Evolutionary conservation across 1,140 invertebrate species (phyloP), one percentile per base, ranked within the genome.

Genomic region (Samia ricini): DNA sequence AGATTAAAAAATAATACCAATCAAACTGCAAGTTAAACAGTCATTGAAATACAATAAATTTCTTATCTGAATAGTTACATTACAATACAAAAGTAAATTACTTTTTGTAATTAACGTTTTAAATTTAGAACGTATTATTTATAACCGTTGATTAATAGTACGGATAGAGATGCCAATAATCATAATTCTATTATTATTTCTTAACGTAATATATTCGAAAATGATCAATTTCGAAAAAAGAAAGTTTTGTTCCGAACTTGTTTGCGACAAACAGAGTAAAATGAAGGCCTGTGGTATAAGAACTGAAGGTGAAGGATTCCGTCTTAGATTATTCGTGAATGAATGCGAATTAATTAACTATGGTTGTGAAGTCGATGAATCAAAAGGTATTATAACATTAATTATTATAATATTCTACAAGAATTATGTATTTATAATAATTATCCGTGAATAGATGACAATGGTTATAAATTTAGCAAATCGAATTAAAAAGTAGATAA

Each of bases 301-400:
- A 6, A 52, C 62, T 4, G 72, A 77, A 56, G 63, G 64, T 1
- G 56, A 66, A 7, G 69, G 71, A 12, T 68, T 67, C 21, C 63
- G 68, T 21, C 52, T 81, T 4, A 83, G 65, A 62, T 23, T 77
- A 20, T 88, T 88, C 68, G 55, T 77, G 48, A 79, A 77, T 48
- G 79, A 83, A 72, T 88, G 85, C 56, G 52, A 76, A 8, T 57
- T 88, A 22, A 57, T 88, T 20, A 70, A 75, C 24, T 79, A 76
- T 66, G 83, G 83, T 7, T 88, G 85, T 60, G 54, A 63, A 22
- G 76, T 77, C 6, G 64, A 64, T 20, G 15, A 56, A 1, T 23
- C 15, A n/a, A 18, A 79, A 59, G 76, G 81, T 83, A 67, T 52
- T 42, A n/a, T n/a, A n/a, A n/a, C n/a, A n/a, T n/a, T n/a, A n/a